These are phyloP conservation scores for Arctocebus calabarensis DNA, from an alignment of 2,797 vertebrate species.

Conservation along the genomic window DNA sequence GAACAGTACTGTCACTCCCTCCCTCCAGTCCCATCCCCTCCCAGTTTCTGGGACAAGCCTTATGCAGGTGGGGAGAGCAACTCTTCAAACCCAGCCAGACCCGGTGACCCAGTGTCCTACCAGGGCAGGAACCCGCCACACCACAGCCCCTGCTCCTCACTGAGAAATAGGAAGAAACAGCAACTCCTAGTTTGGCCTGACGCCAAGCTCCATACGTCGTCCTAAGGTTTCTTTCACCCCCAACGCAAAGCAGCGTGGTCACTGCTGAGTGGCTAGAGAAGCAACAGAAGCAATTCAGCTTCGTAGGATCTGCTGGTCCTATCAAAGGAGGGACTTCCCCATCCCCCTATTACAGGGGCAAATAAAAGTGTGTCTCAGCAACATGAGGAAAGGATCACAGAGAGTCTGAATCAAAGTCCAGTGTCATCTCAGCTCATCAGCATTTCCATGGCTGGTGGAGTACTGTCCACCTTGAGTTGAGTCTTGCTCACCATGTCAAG, in stretches of 20 bases:
- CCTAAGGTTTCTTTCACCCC: constrained; percentile 15
- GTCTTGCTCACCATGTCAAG: constrained; percentile 68
- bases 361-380: constrained; percentile 81
- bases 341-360: constrained; percentile 74
- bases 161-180: not conserved
- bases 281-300: constrained; percentile 65
- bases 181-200: constrained; percentile 44
- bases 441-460: constrained; percentile 80
- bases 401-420: constrained; percentile 79
- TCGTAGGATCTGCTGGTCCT: constrained; percentile 9
- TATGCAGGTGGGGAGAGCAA: not conserved
- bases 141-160: not conserved
- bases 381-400: constrained; percentile 77
- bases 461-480: constrained; percentile 68
- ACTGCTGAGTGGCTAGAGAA: constrained; percentile 56
- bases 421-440: constrained; percentile 80
- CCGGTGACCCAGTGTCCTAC: not conserved
- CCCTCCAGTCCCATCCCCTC: not conserved
- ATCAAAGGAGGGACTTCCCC: constrained; percentile 46
- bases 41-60: not conserved
- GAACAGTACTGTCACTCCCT: not conserved
- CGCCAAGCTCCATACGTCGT: not conserved
- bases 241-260: not conserved
- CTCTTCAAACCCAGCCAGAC: not conserved
- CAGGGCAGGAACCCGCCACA: not conserved